Evolutionary conservation across 2,797 vertebrate genomes (phyloP).

Genomic region (Danio choprae): DNA sequence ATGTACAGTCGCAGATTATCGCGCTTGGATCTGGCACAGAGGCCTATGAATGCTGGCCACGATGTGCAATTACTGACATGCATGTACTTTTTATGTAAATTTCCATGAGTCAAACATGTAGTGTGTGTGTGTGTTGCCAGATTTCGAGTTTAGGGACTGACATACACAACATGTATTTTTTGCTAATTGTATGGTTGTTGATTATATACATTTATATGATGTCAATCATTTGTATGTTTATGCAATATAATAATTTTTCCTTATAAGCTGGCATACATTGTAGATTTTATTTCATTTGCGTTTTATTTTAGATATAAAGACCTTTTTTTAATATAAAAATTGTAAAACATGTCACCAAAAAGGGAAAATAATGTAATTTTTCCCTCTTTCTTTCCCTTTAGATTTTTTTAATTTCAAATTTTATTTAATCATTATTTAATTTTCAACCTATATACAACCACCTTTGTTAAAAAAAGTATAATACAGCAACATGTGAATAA

Average conservation of each 20-base stretch:
- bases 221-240: no score
- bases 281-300: neutral
- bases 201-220: no score
- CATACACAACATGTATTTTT: neutral
- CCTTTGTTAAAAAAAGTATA: no score
- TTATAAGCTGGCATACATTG: neutral
- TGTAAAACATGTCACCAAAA: neutral
- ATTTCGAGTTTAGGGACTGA: neutral
- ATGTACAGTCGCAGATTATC: slow-evolving; percentile 55
- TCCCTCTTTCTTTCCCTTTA: no score
- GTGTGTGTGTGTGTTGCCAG: neutral
- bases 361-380: no score
- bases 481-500: no score
- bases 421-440: no score
- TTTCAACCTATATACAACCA: no score
- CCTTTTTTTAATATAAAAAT: no score
- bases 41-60: slow-evolving; percentile 39
- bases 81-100: slow-evolving; percentile 44
- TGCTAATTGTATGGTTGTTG: neutral
- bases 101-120: slow-evolving; percentile 17
- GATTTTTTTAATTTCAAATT: no score
- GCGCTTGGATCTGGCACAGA: slow-evolving; percentile 40
- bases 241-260: neutral
- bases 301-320: neutral
- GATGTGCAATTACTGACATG: slow-evolving; percentile 17